Evolutionary conservation across 2,888 invertebrate genomes (phyloP), one percentile per base, ranked within the genome.

Genomic region (Amphipoea lucens): DNA sequence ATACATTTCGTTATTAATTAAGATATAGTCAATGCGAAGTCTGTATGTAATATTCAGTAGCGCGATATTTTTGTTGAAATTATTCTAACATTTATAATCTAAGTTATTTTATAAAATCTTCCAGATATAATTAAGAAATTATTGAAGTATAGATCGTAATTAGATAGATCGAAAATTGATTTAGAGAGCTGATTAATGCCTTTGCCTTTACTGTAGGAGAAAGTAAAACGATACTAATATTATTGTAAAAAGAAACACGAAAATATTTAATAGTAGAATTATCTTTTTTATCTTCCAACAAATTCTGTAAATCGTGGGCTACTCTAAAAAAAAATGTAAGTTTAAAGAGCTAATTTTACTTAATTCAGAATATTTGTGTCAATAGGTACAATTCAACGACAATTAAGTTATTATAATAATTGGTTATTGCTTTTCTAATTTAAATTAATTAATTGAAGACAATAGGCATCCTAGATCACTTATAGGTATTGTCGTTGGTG

Each of bases 1-100:
- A 83, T 81, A 79, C 73, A 79, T 86, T 81, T 85, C 80, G 76
- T 85, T 89, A 87, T 87, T 84, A 80, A 86, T 87, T 84, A 78
- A 79, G 60, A 74, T 82, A 66, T 79, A 82, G 78, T 86, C 76
- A 82, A 68, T 79, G 67, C 42, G 29, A 78, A 80, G 80, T 85
- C 80, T 80, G 81, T 81, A 67, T 74, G 62, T 83, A 62, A 81
- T 81, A 78, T 69, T 51, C 12, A 78, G 60, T 67, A 63, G 42
- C 29, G 7, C 62, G 77, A 67, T 77, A 54, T 67, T 83, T 77
- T 83, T 80, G 66, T 70, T 80, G 9, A 70, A 57, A 63, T 66
- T 57, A 42, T 69, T 74, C 0, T 51, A 51, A 65, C 17, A 57
- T 68, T 74, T 57, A 48, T 11, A 42, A 57, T n/a, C 5, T 23